Conservation (phyloP, 2,888 invertebrate species). For the Phaonia tiefii region DNA sequence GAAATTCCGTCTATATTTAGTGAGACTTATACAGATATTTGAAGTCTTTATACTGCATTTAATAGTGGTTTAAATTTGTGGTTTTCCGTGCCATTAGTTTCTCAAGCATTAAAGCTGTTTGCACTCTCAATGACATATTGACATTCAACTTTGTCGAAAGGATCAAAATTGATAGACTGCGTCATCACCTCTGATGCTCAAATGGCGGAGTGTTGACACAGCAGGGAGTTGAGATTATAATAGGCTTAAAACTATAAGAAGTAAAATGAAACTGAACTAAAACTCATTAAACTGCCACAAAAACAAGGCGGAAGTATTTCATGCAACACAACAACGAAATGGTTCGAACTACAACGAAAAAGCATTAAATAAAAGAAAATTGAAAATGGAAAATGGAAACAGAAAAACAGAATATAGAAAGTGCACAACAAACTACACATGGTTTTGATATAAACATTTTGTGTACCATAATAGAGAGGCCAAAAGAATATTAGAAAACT, state of each 20-base stretch:
- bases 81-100: too few species aligned
- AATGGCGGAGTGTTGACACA: slow-evolving; percentile 9
- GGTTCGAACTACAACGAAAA: background rate
- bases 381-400: background rate
- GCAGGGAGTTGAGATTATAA: slow-evolving; percentile 2
- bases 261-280: slow-evolving; percentile 30
- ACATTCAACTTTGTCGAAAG: slow-evolving; percentile 55
- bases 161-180: slow-evolving; percentile 1
- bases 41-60: too few species aligned
- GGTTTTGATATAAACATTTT: background rate
- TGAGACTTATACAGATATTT: too few species aligned
- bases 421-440: background rate
- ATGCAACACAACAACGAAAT: slow-evolving; percentile 8
- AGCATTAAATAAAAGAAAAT: background rate
- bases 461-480: background rate
- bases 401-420: too few species aligned
- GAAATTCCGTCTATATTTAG: too few species aligned
- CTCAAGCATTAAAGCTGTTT: slow-evolving; percentile 48
- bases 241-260: slow-evolving; percentile 27
- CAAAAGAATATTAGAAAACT: slow-evolving; percentile 39
- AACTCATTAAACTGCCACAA: slow-evolving; percentile 39
- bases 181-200: background rate
- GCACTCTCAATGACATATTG: slow-evolving; percentile 55
- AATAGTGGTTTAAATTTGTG: too few species aligned
- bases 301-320: slow-evolving; percentile 57